Conservation (phyloP, 2,888 invertebrate species). For the Rhingia campestris region DNA sequence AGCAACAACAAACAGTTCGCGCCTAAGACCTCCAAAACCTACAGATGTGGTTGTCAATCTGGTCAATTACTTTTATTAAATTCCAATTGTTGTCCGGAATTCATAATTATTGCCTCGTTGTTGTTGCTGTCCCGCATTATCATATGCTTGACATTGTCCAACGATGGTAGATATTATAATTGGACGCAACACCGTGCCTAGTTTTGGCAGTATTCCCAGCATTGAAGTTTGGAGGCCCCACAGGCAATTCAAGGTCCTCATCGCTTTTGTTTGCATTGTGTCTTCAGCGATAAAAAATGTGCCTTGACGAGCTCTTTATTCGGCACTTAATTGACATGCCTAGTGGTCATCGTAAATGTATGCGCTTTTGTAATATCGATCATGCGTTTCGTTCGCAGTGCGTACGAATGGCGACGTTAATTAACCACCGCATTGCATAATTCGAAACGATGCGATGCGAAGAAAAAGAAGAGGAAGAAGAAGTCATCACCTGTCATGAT, state of each 20-base stretch:
- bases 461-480: conserved; percentile 1
- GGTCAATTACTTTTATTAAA: conserved; percentile 50
- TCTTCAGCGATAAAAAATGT: conserved; percentile 11
- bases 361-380: conserved; percentile 45
- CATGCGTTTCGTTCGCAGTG: conserved; percentile 8
- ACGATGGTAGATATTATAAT: not conserved
- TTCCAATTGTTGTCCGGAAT: conserved; percentile 45
- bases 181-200: conserved; percentile 8
- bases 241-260: conserved; percentile 55
- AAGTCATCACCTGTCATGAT: conserved; percentile 8
- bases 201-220: conserved; percentile 44
- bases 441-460: conserved; percentile 7
- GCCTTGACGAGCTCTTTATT: conserved; percentile 31
- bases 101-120: conserved; percentile 11
- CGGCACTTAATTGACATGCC: conserved; percentile 62
- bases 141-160: conserved; percentile 44
- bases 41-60: conserved; percentile 7
- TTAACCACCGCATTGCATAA: conserved; percentile 56
- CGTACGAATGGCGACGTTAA: conserved; percentile 31
- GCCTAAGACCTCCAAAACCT: conserved; percentile 35
- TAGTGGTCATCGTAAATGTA: conserved; percentile 41
- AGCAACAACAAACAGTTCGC: conserved; percentile 18
- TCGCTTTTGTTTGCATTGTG: conserved; percentile 27
- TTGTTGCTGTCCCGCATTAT: conserved; percentile 1
- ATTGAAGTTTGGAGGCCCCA: conserved; percentile 9